These are phyloP conservation scores for Lasioglossum leucozonium DNA, from an alignment of 2,888 invertebrate species.

Conservation along the genomic window DNA sequence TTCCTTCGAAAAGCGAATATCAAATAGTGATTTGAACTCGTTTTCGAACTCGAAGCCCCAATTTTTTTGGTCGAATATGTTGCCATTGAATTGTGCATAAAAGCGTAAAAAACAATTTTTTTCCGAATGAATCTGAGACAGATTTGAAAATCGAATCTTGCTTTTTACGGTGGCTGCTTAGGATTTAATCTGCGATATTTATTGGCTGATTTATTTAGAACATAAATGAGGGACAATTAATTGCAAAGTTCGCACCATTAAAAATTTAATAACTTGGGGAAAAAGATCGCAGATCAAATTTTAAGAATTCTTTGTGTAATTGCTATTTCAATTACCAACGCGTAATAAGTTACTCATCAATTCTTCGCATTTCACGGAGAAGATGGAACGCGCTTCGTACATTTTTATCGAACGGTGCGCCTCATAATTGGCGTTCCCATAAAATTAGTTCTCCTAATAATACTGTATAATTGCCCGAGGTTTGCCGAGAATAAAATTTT, in stretches of 20 bases:
- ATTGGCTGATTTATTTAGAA: neutral
- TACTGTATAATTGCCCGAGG: neutral
- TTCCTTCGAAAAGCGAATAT: no score
- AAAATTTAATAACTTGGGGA: neutral
- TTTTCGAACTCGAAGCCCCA: no score
- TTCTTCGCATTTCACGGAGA: neutral
- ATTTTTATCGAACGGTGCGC: neutral
- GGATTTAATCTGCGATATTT: neutral
- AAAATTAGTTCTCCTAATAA: neutral
- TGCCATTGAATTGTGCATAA: no score
- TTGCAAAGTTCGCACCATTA: neutral
- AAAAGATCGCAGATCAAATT: neutral
- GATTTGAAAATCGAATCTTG: neutral
- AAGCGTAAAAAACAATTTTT: no score
- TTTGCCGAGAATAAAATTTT: neutral
- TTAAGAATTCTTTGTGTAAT: neutral
- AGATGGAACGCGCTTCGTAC: neutral
- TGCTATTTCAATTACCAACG: neutral
- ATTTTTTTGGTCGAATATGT: no score
- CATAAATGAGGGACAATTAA: neutral
- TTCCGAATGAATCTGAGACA: neutral
- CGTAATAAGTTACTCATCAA: neutral
- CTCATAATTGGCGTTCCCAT: neutral
- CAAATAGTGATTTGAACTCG: no score
- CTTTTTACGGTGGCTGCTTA: neutral